A percentile compares a stretch with the other conserved stretches of the same genome.
phyloP scores from a whole-genome alignment of 1,140 invertebrate species.

The Scaptomyza montana region DNA sequence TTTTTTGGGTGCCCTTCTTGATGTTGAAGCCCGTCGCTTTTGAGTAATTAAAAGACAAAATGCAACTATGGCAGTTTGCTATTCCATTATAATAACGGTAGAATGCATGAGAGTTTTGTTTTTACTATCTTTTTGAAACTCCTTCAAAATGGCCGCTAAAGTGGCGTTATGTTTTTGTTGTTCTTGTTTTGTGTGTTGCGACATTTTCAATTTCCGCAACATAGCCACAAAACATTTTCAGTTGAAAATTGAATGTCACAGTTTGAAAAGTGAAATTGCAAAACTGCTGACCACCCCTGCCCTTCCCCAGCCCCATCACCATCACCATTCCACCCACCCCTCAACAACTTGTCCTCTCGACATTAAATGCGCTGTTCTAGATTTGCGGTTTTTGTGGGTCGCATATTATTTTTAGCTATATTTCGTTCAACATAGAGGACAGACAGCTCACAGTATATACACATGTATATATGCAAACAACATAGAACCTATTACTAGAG shows the following conservation, averaged over 20 bases:
- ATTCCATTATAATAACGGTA: constrained; percentile 27
- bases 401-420: constrained; percentile 43
- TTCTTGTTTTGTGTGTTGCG: constrained; percentile 21
- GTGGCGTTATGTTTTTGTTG: constrained; percentile 5
- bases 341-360: constrained; percentile 12
- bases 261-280: constrained; percentile 55
- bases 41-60: constrained; percentile 72
- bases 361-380: constrained; percentile 57
- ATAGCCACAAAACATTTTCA: constrained; percentile 64
- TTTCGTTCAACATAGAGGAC: constrained; percentile 14
- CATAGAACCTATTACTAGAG: constrained; percentile 1
- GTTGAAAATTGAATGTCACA: constrained; percentile 76
- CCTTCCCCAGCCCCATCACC: neutral
- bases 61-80: constrained; percentile 53
- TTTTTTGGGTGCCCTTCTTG: neutral
- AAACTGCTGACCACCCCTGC: constrained; percentile 3
- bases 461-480: too few species aligned
- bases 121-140: neutral
- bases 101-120: neutral
- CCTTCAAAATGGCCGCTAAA: neutral
- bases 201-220: constrained; percentile 77
- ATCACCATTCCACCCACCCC: neutral
- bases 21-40: constrained; percentile 29
- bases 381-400: constrained; percentile 54
- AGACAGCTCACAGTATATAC: constrained; percentile 39